phyloP scores from a whole-genome alignment of 1,140 invertebrate genomes.

The Penaeus chinensis region DNA sequence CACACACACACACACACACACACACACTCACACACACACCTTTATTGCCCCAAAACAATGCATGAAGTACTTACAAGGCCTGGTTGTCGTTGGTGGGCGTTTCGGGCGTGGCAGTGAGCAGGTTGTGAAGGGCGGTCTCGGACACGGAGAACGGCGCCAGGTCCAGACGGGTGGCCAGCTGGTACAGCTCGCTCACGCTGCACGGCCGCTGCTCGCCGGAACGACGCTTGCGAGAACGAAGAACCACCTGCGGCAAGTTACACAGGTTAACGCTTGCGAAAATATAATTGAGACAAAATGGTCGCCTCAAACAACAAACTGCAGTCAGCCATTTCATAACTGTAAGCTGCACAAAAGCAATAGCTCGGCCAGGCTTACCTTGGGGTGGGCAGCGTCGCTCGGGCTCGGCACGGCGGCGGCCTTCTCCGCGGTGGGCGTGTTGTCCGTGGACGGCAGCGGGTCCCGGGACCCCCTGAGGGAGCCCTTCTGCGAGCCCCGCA shows the following conservation, averaged over 20 bases:
- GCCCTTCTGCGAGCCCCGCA: conserved; percentile 39
- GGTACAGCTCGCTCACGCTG: conserved; percentile 85
- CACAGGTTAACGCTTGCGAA: too few relatives aligned
- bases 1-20: conserved; percentile 18
- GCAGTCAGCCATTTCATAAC: neutral
- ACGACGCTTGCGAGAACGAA: conserved; percentile 69
- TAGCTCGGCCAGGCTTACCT: conserved; percentile 12
- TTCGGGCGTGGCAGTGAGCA: conserved; percentile 71
- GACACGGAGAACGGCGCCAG: conserved; percentile 80
- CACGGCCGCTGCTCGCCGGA: conserved; percentile 77
- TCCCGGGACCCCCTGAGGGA: conserved; percentile 46
- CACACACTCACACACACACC: neutral
- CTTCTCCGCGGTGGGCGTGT: conserved; percentile 64
- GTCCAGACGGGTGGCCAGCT: conserved; percentile 71
- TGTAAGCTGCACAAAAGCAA: neutral
- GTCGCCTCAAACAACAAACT: too few relatives aligned
- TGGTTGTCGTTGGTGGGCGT: conserved; percentile 54
- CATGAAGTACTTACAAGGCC: conserved; percentile 38
- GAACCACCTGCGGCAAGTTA: conserved; percentile 67
- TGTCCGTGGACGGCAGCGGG: conserved; percentile 54
- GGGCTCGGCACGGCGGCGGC: neutral
- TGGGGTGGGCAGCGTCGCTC: conserved; percentile 16
- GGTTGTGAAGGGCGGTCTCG: conserved; percentile 84
- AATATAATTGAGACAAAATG: too few relatives aligned
- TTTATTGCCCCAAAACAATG: too few relatives aligned